A percentile compares a stretch with the other conserved stretches of the same genome.
phyloP scores from a whole-genome alignment of 2,888 invertebrate genomes.

The Cryptocephalus moraei region DNA sequence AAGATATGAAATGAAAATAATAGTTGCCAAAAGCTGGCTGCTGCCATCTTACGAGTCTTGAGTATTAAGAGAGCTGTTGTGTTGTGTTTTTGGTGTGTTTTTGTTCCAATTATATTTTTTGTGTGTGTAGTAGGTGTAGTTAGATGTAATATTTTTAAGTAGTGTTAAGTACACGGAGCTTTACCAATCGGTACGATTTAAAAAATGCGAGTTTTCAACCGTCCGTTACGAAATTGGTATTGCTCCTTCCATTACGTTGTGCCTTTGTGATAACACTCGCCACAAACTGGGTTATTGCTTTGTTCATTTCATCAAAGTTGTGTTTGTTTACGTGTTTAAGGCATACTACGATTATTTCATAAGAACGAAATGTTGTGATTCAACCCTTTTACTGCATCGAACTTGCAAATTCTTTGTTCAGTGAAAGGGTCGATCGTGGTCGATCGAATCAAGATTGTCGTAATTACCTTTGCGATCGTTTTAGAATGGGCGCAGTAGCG shows the following conservation, averaged over 20 bases:
- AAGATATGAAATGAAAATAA: constrained; percentile 15
- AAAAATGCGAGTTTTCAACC: no score
- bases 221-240: no score
- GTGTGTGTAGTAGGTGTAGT: constrained; percentile 6
- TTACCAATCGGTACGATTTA: no score
- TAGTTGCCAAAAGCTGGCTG: constrained; percentile 16
- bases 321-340: background rate
- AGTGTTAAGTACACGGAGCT: constrained; percentile 5
- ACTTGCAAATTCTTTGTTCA: background rate
- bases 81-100: constrained; percentile 18
- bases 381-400: background rate
- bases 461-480: constrained; percentile 8
- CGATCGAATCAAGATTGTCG: no score
- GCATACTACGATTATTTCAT: no score
- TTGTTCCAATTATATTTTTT: constrained; percentile 7
- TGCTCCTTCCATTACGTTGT: no score
- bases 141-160: constrained; percentile 10
- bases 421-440: no score
- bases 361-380: background rate
- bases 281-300: no score
- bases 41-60: constrained; percentile 26
- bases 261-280: no score
- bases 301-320: no score
- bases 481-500: constrained; percentile 40
- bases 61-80: background rate